phyloP scores from a whole-genome alignment of 2,888 invertebrate genomes.

The Gymnocheta viridis region DNA sequence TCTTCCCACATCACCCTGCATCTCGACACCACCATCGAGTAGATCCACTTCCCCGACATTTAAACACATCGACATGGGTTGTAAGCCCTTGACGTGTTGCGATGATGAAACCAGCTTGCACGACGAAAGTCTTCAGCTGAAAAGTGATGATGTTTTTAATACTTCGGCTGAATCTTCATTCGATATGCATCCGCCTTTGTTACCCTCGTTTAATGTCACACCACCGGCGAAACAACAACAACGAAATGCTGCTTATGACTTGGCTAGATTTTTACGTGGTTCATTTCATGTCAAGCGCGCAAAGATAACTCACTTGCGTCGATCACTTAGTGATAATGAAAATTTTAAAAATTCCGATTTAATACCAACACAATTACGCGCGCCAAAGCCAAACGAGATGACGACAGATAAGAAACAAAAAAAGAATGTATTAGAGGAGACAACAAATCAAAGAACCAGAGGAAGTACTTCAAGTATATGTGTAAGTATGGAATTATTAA shows the following conservation, averaged over 20 bases:
- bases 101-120: conserved; percentile 72
- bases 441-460: conserved; percentile 48
- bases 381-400: conserved; percentile 3
- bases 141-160: conserved; percentile 73
- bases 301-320: conserved; percentile 78
- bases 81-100: conserved; percentile 65
- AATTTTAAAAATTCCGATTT: conserved; percentile 76
- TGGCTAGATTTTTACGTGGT: conserved; percentile 78
- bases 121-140: conserved; percentile 75
- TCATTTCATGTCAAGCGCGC: conserved; percentile 80
- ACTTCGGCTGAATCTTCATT: conserved; percentile 79
- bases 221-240: conserved; percentile 74
- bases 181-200: conserved; percentile 79
- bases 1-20: conserved; percentile 50
- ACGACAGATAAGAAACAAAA: conserved; percentile 24
- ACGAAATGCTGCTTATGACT: conserved; percentile 77
- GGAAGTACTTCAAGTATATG: conserved; percentile 53
- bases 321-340: conserved; percentile 81
- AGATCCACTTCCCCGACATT: conserved; percentile 48
- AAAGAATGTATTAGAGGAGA: conserved; percentile 58
- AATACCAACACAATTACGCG: conserved; percentile 63
- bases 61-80: conserved; percentile 56
- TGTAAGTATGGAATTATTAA: conserved; percentile 52
- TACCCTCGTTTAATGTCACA: conserved; percentile 81
- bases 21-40: conserved; percentile 59